Evolutionary conservation across 92 coral and sea anemone species (phyloP).

Genomic region (Phymanthus crucifer): DNA sequence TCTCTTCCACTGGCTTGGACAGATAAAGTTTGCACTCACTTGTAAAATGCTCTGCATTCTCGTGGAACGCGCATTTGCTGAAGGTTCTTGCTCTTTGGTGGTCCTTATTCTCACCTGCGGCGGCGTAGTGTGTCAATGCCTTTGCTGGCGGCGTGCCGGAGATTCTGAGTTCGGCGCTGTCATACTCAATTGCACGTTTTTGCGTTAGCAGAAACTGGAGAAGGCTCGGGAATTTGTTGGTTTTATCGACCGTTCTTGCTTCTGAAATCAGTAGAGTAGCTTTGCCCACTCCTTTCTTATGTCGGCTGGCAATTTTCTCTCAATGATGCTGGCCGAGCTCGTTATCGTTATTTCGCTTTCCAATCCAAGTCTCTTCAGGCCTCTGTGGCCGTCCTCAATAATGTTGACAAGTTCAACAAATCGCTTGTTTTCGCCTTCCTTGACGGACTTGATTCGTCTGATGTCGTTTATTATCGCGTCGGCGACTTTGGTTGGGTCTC

Average conservation of each 20-base stretch:
- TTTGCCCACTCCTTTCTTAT: constrained; percentile 55
- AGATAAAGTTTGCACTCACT: constrained; percentile 13
- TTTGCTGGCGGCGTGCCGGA: background rate
- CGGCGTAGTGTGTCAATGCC: background rate
- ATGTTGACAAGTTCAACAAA: constrained; percentile 43
- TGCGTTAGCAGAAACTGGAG: background rate
- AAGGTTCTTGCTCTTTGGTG: background rate
- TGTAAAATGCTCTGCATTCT: constrained; percentile 15
- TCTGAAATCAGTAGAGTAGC: constrained; percentile 31
- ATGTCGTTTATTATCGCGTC: constrained; percentile 43
- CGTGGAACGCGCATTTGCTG: constrained; percentile 15
- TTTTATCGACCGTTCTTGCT: constrained; percentile 44
- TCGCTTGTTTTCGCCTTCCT: constrained; percentile 52
- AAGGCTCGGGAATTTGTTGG: constrained; percentile 54
- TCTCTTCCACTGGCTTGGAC: constrained; percentile 9
- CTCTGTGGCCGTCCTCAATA: constrained; percentile 58
- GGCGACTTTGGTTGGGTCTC: constrained; percentile 17
- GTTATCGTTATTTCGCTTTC: constrained; percentile 63
- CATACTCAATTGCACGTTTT: background rate
- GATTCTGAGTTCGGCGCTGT: constrained; percentile 7
- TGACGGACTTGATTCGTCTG: constrained; percentile 20
- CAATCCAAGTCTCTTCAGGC: constrained; percentile 51
- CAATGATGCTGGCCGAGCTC: constrained; percentile 67
- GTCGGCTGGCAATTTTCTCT: constrained; percentile 44
- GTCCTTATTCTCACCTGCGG: background rate